phyloP scores from a whole-genome alignment of 2,113 vertebrate genomes.

The Sylvietta virens region DNA sequence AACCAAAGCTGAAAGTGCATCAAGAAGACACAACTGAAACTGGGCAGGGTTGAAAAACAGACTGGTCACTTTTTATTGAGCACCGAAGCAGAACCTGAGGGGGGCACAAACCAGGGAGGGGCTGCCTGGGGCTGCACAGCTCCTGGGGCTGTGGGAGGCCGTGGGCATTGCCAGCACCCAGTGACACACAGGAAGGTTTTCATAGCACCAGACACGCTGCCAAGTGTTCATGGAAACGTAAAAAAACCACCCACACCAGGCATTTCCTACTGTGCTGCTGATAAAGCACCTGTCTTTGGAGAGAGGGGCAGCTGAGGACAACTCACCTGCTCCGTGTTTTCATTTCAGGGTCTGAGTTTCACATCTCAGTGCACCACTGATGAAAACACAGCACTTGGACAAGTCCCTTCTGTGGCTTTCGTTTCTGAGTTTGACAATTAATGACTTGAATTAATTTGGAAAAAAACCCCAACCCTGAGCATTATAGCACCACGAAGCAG shows the following conservation, averaged over 20 bases:
- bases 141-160: background rate
- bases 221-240: background rate
- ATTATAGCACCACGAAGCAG: slow-evolving; percentile 9
- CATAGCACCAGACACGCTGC: slow-evolving; percentile 33
- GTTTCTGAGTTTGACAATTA: background rate
- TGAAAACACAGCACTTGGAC: background rate
- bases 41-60: background rate
- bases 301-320: background rate
- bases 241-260: background rate
- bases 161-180: background rate
- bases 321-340: background rate
- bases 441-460: background rate
- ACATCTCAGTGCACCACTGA: too few species aligned
- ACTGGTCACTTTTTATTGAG: slow-evolving; percentile 56
- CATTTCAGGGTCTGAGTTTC: background rate
- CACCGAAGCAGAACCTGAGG: background rate
- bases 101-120: background rate
- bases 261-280: background rate
- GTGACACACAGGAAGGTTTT: background rate
- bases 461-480: background rate
- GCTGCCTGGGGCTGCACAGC: background rate
- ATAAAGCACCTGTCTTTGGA: background rate
- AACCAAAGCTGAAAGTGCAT: accelerated
- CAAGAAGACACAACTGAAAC: background rate
- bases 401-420: background rate